Evolutionary conservation across 2,888 invertebrate species (phyloP).

Genomic region (Limnephilus lunatus): DNA sequence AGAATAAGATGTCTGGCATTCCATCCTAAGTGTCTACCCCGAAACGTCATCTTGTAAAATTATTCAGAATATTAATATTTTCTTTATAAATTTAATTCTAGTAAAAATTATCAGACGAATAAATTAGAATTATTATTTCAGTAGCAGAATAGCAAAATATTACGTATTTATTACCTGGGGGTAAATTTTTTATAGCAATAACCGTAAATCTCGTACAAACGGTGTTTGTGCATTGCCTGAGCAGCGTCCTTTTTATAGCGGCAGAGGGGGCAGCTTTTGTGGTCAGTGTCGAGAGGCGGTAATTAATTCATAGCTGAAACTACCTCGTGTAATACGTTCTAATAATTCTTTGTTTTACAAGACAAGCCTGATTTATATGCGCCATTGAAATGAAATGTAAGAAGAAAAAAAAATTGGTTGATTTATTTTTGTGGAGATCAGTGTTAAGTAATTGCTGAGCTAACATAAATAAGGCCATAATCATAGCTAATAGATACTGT

Average conservation of each 20-base stretch:
- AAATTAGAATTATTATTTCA: neutral
- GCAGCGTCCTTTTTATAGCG: neutral
- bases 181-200: constrained; percentile 25
- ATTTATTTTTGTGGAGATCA: neutral
- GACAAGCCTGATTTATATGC: constrained; percentile 45
- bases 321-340: constrained; percentile 43
- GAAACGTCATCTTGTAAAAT: too few species aligned
- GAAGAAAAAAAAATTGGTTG: neutral
- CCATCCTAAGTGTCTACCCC: too few species aligned
- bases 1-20: too few species aligned
- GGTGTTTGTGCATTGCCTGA: constrained; percentile 14
- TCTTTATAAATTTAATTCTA: neutral
- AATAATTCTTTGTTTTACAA: constrained; percentile 50
- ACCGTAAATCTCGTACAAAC: constrained; percentile 31
- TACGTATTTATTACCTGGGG: constrained; percentile 27
- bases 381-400: constrained; percentile 27
- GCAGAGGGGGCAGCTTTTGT: neutral
- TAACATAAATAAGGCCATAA: too few species aligned
- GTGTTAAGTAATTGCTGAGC: too few species aligned
- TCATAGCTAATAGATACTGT: too few species aligned
- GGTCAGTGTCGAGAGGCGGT: constrained; percentile 38
- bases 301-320: constrained; percentile 52
- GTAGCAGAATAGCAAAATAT: neutral
- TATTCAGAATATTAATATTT: too few species aligned
- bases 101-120: too few species aligned